A percentile compares a stretch with the other conserved stretches of the same genome.
Conservation (phyloP, 2,888 invertebrate species). For the Eupithecia inturbata region DNA sequence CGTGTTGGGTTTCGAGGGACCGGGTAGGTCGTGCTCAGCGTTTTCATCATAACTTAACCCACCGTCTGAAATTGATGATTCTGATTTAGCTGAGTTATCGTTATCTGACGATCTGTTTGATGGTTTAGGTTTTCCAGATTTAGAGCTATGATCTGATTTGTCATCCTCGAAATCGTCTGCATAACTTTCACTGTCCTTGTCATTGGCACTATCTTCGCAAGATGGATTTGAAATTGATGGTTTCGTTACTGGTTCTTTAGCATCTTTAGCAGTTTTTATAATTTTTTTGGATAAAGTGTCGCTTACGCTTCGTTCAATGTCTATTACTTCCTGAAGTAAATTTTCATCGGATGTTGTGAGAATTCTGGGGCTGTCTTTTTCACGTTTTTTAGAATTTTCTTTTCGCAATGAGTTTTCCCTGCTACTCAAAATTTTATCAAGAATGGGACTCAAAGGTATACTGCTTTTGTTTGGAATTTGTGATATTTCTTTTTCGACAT, state of each 20-base stretch:
- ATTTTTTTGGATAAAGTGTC: slow-evolving; percentile 62
- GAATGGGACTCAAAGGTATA: slow-evolving; percentile 68
- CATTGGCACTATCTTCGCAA: slow-evolving; percentile 49
- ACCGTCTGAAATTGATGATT: slow-evolving; percentile 17
- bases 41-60: slow-evolving; percentile 34
- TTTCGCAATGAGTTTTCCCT: slow-evolving; percentile 68
- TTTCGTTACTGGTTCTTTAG: slow-evolving; percentile 42
- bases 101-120: slow-evolving; percentile 33
- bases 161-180: slow-evolving; percentile 79
- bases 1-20: slow-evolving; percentile 42
- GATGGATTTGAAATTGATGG: slow-evolving; percentile 35
- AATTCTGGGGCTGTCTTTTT: slow-evolving; percentile 55
- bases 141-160: slow-evolving; percentile 59
- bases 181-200: slow-evolving; percentile 65
- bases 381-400: slow-evolving; percentile 54
- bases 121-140: slow-evolving; percentile 21
- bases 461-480: slow-evolving; percentile 64
- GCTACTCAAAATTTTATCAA: slow-evolving; percentile 72
- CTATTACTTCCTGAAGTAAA: slow-evolving; percentile 73
- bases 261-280: slow-evolving; percentile 43
- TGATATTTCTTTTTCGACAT: slow-evolving; percentile 74
- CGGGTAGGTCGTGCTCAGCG: slow-evolving; percentile 37
- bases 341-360: slow-evolving; percentile 78
- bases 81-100: slow-evolving; percentile 36
- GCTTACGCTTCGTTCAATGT: slow-evolving; percentile 69